These are phyloP conservation scores for Schizopygopsis malacanthus DNA, from an alignment of 2,797 vertebrate species.

Conservation along the genomic window DNA sequence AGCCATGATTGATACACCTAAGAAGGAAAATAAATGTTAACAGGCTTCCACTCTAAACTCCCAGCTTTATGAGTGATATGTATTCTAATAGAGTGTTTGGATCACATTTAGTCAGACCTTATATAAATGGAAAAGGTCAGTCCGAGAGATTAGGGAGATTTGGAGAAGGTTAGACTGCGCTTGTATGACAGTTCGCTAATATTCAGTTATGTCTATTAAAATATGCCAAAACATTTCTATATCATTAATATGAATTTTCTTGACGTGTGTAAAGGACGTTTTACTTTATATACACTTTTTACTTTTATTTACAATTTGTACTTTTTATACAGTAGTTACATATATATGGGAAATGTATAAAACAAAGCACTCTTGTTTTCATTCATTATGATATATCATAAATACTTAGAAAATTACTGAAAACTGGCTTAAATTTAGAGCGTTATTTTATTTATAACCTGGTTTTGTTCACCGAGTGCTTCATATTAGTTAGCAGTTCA, in stretches of 20 bases:
- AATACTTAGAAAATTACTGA: not conserved
- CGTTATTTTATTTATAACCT: not conserved
- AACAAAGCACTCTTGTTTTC: not conserved
- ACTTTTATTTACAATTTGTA: not conserved
- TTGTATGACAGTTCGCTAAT: slow-evolving; percentile 62
- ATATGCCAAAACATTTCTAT: not conserved
- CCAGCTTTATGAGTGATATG: slow-evolving; percentile 71
- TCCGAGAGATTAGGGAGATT: slow-evolving; percentile 63
- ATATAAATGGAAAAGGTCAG: slow-evolving; percentile 79
- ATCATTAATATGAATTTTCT: not conserved
- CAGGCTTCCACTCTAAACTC: slow-evolving; percentile 70
- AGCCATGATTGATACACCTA: slow-evolving; percentile 93
- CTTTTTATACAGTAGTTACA: not conserved
- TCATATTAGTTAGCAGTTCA: not conserved
- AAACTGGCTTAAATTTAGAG: not conserved
- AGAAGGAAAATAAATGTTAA: slow-evolving; percentile 83
- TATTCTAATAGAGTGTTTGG: slow-evolving; percentile 73
- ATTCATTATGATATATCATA: not conserved
- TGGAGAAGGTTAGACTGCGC: slow-evolving; percentile 55
- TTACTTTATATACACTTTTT: not conserved
- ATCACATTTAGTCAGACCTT: slow-evolving; percentile 77
- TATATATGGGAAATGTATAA: not conserved
- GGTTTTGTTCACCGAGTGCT: not conserved
- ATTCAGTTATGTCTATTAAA: slow-evolving; percentile 46
- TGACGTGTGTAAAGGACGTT: not conserved